Evolutionary conservation across 2,797 vertebrate genomes (phyloP).

Genomic region (Microtus agrestis): DNA sequence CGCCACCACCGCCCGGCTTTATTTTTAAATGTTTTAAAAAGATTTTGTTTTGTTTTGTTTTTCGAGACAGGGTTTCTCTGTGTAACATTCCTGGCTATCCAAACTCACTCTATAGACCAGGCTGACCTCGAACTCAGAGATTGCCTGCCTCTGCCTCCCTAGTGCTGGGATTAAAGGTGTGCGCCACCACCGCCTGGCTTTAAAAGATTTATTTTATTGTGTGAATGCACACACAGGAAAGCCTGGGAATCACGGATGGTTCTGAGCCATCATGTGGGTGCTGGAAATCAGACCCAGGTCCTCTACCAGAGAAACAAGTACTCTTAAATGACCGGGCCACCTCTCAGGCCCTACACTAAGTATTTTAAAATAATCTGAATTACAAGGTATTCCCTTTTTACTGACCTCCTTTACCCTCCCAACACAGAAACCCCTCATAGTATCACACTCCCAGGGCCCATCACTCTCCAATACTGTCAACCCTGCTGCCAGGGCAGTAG

Average conservation of each 20-base stretch:
- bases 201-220: not conserved
- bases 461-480: not conserved
- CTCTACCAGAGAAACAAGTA: not conserved
- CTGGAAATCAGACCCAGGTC: not conserved
- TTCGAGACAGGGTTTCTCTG: no score
- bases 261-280: not conserved
- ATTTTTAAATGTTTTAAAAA: no score
- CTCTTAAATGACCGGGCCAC: not conserved
- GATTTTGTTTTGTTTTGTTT: no score
- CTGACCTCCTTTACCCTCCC: not conserved
- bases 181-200: not conserved
- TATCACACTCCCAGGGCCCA: not conserved
- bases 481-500: not conserved
- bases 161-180: not conserved
- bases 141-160: no score
- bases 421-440: not conserved
- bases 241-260: not conserved
- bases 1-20: no score
- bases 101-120: no score
- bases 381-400: conserved; percentile 32
- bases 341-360: not conserved
- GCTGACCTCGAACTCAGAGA: no score
- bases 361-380: conserved; percentile 9
- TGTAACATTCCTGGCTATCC: no score
- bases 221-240: no score